A percentile compares a stretch with the other conserved stretches of the same genome.
Evolutionary conservation across 1,140 invertebrate genomes (phyloP).

Genomic region (Polyergus mexicanus): DNA sequence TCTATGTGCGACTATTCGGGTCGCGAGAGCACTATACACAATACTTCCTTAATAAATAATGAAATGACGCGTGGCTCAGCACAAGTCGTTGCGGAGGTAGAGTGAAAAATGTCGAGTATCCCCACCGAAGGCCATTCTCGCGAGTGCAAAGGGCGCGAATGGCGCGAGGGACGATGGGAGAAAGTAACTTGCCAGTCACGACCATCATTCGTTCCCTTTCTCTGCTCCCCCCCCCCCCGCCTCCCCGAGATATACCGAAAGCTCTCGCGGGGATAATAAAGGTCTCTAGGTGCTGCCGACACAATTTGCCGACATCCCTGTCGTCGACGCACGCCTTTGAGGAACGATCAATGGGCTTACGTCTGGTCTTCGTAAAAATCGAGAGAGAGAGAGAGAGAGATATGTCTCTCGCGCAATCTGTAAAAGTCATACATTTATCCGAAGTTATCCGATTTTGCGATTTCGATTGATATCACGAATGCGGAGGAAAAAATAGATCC

Average conservation of each 20-base stretch:
- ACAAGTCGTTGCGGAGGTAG: constrained; percentile 10
- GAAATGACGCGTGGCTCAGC: constrained; percentile 60
- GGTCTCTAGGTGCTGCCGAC: constrained; percentile 47
- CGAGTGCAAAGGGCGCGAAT: constrained; percentile 46
- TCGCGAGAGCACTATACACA: constrained; percentile 18
- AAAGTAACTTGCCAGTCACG: constrained; percentile 56
- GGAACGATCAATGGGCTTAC: constrained; percentile 41
- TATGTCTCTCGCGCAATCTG: background rate
- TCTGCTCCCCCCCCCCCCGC: background rate
- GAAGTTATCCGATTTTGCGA: background rate
- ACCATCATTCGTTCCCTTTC: constrained; percentile 35
- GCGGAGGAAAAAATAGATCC: background rate
- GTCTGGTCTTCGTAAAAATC: constrained; percentile 30
- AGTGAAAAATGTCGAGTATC: constrained; percentile 56
- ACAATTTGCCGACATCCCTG: constrained; percentile 35
- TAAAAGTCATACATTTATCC: constrained; percentile 12
- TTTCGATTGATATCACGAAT: background rate
- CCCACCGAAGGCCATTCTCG: constrained; percentile 49
- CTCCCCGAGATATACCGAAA: constrained; percentile 27
- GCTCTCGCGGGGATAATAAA: constrained; percentile 60
- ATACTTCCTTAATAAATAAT: constrained; percentile 53
- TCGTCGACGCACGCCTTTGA: constrained; percentile 2
- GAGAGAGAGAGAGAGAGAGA: no score
- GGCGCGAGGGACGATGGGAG: constrained; percentile 30
- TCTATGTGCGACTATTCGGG: constrained; percentile 19